Percentiles rank a stretch among this genome's conserved stretches.
Conservation (phyloP, 2,113 vertebrate genomes). For the Pollachius pollachius region DNA sequence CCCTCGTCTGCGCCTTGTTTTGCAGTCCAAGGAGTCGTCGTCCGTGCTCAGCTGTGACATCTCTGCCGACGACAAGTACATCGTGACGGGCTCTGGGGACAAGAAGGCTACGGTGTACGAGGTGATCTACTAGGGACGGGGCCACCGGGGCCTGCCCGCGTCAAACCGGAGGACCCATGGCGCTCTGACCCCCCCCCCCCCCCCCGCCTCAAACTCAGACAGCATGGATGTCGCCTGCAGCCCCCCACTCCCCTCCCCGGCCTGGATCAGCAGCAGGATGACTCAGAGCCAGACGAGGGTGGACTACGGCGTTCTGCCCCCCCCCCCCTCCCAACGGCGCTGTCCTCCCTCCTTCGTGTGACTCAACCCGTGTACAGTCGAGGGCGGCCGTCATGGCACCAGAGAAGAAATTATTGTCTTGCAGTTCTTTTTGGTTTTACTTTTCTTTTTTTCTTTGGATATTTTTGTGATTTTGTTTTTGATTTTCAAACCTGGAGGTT, state of each 20-base stretch:
- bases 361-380: slow-evolving; percentile 60
- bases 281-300: neutral
- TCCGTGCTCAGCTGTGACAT: slow-evolving; percentile 89
- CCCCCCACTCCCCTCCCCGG: slow-evolving; percentile 37
- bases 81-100: slow-evolving; percentile 96
- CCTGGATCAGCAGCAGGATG: slow-evolving; percentile 32
- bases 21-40: slow-evolving; percentile 94
- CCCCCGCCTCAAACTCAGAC: slow-evolving; percentile 62
- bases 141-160: slow-evolving; percentile 14
- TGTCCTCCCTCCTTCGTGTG: slow-evolving; percentile 54
- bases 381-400: slow-evolving; percentile 61
- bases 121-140: slow-evolving; percentile 94
- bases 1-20: neutral
- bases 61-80: slow-evolving; percentile 77
- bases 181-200: slow-evolving; percentile 40
- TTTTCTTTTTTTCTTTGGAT: slow-evolving; percentile 50
- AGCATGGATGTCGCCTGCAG: slow-evolving; percentile 65
- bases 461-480: slow-evolving; percentile 46
- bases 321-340: slow-evolving; percentile 54
- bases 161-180: slow-evolving; percentile 21
- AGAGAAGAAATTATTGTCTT: slow-evolving; percentile 65
- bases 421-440: slow-evolving; percentile 38
- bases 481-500: slow-evolving; percentile 65
- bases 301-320: slow-evolving; percentile 24
- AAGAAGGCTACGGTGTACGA: slow-evolving; percentile 98